These are phyloP conservation scores for Armadillidium nasatum DNA, from an alignment of 1,140 invertebrate species.

Conservation along the genomic window DNA sequence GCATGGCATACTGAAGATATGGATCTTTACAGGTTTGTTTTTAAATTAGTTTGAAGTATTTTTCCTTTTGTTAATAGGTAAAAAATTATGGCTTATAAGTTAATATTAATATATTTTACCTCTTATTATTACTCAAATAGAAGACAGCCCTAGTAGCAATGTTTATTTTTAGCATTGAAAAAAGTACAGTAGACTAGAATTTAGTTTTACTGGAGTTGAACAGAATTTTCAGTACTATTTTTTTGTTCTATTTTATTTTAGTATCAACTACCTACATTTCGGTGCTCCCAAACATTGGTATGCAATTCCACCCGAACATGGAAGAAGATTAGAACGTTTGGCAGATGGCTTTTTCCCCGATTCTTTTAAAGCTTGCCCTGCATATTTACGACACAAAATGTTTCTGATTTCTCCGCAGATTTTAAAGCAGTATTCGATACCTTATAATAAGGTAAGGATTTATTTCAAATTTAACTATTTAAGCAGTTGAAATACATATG, in stretches of 20 bases:
- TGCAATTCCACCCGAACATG: constrained; percentile 90
- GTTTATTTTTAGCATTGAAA: background rate
- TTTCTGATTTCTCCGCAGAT: constrained; percentile 91
- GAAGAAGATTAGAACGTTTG: constrained; percentile 81
- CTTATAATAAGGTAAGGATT: constrained; percentile 75
- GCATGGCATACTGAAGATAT: constrained; percentile 99
- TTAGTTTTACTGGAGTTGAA: background rate
- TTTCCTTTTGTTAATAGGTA: too few species aligned
- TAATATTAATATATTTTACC: too few species aligned
- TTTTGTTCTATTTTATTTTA: constrained; percentile 48
- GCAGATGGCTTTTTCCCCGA: constrained; percentile 85
- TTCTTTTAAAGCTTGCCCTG: constrained; percentile 78
- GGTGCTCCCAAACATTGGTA: constrained; percentile 97
- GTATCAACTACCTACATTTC: constrained; percentile 97
- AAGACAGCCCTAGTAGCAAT: too few species aligned
- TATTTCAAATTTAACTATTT: too few species aligned
- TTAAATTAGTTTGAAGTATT: too few species aligned
- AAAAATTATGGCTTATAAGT: too few species aligned
- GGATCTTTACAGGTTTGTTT: constrained; percentile 73
- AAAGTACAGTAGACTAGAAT: background rate
- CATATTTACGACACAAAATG: constrained; percentile 97
- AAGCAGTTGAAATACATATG: too few species aligned
- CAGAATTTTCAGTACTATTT: background rate
- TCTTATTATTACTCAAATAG: too few species aligned
- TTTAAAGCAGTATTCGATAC: constrained; percentile 87